phyloP scores from a whole-genome alignment of 2,113 vertebrate genomes.

The Tylochromis polylepis region DNA sequence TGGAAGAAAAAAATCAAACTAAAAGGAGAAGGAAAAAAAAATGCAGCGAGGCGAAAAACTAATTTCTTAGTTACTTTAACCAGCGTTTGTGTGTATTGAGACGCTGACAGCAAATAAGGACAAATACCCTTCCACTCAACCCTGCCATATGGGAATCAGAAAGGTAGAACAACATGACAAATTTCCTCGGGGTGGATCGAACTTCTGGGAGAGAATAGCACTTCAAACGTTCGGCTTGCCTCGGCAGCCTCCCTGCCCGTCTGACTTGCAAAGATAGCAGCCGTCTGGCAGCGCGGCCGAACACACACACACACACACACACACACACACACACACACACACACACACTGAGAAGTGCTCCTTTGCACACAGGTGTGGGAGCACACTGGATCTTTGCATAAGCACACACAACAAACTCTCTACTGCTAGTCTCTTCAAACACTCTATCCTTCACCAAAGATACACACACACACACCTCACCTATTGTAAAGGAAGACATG shows the following conservation, averaged over 20 bases:
- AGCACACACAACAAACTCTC: not conserved
- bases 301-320: not conserved
- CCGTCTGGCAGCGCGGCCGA: constrained; percentile 26
- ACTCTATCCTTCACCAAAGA: not conserved
- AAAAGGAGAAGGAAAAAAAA: not conserved
- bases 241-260: constrained; percentile 17
- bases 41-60: constrained; percentile 33
- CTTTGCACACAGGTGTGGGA: constrained; percentile 27
- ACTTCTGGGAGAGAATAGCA: constrained; percentile 35
- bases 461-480: not conserved
- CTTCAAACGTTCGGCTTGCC: constrained; percentile 35
- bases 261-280: constrained; percentile 47
- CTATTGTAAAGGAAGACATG: not conserved
- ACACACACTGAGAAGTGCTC: not conserved
- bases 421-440: not conserved
- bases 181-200: constrained; percentile 47
- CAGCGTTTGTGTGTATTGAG: constrained; percentile 9
- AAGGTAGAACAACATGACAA: constrained; percentile 60
- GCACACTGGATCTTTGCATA: constrained; percentile 20
- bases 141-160: constrained; percentile 10
- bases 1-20: not conserved
- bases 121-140: constrained; percentile 32
- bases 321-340: not conserved
- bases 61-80: constrained; percentile 37
- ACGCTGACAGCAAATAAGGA: constrained; percentile 49